Percentiles rank a stretch among this genome's conserved stretches.
phyloP scores from a whole-genome alignment of 1,140 invertebrate genomes.

The Drosophila melanogaster region Release_6_plus_ISO1_MT NT_033777.3:28224501-28225000 shows the following conservation, averaged over 20 bases:
- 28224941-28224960: conserved; percentile 84
- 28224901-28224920: conserved; percentile 64
- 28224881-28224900: conserved; percentile 1
- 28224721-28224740: conserved; percentile 84
- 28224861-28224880: conserved; percentile 49
- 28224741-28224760: conserved; percentile 84
- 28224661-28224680: conserved; percentile 72
- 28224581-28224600: not conserved
- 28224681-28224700: conserved; percentile 48
- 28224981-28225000: conserved; percentile 56
- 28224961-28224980: conserved; percentile 84
- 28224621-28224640: conserved; percentile 73
- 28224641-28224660: conserved; percentile 72
- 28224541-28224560: conserved; percentile 75
- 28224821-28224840: conserved; percentile 43
- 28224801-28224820: not conserved
- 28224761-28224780: conserved; percentile 46
- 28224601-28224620: conserved; percentile 40
- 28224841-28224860: conserved; percentile 64
- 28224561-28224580: conserved; percentile 37
- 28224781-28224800: not conserved
- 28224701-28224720: conserved; percentile 56
- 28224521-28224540: conserved; percentile 46
- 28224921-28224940: conserved; percentile 76
- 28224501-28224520: conserved; percentile 5